These are phyloP conservation scores for Caranx melampygus DNA, from an alignment of 2,113 vertebrate species.

Conservation along the genomic window DNA sequence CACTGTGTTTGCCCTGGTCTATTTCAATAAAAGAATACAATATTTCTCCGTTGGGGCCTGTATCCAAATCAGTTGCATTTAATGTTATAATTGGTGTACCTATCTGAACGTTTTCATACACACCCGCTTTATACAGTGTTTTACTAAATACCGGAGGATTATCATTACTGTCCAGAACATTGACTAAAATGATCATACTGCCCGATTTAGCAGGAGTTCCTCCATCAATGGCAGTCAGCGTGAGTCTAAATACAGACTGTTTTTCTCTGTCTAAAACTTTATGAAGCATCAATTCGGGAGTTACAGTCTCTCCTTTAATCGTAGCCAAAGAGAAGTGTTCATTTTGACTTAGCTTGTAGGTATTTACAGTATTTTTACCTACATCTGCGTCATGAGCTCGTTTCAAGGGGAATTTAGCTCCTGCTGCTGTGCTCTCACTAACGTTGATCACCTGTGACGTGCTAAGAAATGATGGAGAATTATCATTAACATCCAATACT, in stretches of 20 bases:
- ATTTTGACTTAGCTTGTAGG: constrained; percentile 73
- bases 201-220: constrained; percentile 86
- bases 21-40: constrained; percentile 83
- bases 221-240: constrained; percentile 87
- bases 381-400: constrained; percentile 74
- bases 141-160: constrained; percentile 87
- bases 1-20: constrained; percentile 74
- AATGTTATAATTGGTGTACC: constrained; percentile 83
- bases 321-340: constrained; percentile 69
- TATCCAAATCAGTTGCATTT: constrained; percentile 89
- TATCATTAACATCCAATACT: constrained; percentile 77
- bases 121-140: constrained; percentile 77
- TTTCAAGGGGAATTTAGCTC: constrained; percentile 62
- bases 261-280: constrained; percentile 87
- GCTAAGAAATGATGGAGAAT: constrained; percentile 63
- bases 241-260: constrained; percentile 81
- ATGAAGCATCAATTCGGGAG: constrained; percentile 85
- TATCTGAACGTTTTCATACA: constrained; percentile 83
- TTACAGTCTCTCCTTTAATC: constrained; percentile 66
- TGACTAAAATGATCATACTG: constrained; percentile 75
- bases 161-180: constrained; percentile 89
- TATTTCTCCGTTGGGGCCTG: constrained; percentile 86
- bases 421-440: constrained; percentile 44
- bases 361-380: constrained; percentile 74
- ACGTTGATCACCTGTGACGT: neutral